These are phyloP conservation scores for Thalpophila matura DNA, from an alignment of 2,888 invertebrate species.

Conservation along the genomic window DNA sequence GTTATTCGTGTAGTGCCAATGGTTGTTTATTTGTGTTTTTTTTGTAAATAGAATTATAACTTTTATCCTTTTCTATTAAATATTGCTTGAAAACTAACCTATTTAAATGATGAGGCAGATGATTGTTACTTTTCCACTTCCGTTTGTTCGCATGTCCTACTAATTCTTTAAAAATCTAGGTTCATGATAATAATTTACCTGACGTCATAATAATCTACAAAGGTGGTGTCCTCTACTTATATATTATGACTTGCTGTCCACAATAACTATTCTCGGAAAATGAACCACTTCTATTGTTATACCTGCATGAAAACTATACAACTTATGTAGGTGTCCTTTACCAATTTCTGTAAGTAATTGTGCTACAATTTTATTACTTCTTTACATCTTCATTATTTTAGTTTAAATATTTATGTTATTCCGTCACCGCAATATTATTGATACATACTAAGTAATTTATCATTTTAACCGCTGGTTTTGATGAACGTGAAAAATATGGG, in stretches of 20 bases:
- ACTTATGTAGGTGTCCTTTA: constrained; percentile 8
- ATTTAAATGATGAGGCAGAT: constrained; percentile 37
- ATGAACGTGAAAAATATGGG: not conserved
- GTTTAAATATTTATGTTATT: constrained; percentile 10
- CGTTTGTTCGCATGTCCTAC: constrained; percentile 18
- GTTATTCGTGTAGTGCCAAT: constrained; percentile 83
- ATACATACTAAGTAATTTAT: constrained; percentile 7
- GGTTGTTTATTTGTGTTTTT: constrained; percentile 70
- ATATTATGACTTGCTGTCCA: constrained; percentile 23
- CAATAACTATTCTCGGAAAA: constrained; percentile 18
- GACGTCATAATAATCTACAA: constrained; percentile 12
- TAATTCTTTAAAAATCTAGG: constrained; percentile 33
- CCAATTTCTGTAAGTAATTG: constrained; percentile 26
- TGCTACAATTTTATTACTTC: constrained; percentile 1
- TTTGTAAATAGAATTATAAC: constrained; percentile 65
- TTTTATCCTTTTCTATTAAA: constrained; percentile 32
- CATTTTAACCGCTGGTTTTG: too few relatives aligned
- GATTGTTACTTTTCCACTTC: constrained; percentile 18
- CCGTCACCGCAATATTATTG: constrained; percentile 12
- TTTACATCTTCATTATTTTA: constrained; percentile 4
- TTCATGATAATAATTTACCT: constrained; percentile 12
- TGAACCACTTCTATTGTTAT: constrained; percentile 30
- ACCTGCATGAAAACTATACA: constrained; percentile 13
- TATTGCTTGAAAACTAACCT: constrained; percentile 52
- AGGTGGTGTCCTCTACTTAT: constrained; percentile 4